Evolutionary conservation across 2,888 invertebrate species (phyloP).

Genomic region (Netelia fuscicornis): DNA sequence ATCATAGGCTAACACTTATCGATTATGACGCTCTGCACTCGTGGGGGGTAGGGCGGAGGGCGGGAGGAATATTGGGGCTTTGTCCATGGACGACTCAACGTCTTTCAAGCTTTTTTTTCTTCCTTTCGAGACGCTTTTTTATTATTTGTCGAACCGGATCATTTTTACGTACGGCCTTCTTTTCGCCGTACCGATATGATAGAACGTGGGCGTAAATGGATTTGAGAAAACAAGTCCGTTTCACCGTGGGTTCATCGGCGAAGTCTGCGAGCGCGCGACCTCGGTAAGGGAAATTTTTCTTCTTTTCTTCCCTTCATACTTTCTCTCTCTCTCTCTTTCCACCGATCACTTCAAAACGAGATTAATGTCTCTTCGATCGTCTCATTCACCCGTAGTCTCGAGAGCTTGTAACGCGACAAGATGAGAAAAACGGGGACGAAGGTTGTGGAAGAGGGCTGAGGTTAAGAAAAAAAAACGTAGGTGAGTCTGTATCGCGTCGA

Average conservation of each 20-base stretch:
- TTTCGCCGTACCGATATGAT: background rate
- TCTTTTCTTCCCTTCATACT: constrained; percentile 1
- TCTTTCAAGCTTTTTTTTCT: constrained; percentile 18
- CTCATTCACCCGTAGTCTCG: constrained; percentile 22
- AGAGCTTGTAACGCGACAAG: constrained; percentile 17
- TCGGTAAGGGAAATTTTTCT: background rate
- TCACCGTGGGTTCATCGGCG: constrained; percentile 24
- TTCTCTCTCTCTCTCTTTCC: constrained; percentile 18
- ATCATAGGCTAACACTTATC: constrained; percentile 74
- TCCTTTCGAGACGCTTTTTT: background rate
- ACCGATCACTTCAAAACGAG: constrained; percentile 28
- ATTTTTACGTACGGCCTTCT: constrained; percentile 19
- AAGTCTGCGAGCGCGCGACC: constrained; percentile 7
- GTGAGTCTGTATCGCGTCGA: constrained; percentile 1
- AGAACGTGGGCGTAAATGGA: constrained; percentile 39
- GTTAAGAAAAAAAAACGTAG: background rate
- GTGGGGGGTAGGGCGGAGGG: constrained; percentile 1
- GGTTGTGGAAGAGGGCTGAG: background rate
- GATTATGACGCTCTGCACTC: constrained; percentile 71
- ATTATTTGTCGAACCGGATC: constrained; percentile 29
- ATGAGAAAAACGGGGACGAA: constrained; percentile 20
- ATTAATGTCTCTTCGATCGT: constrained; percentile 48
- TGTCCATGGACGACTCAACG: constrained; percentile 20
- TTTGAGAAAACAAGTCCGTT: constrained; percentile 38
- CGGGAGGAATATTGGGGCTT: background rate